These are phyloP conservation scores for Pygocentrus nattereri DNA, from an alignment of 2,797 vertebrate species.

Conservation along the genomic window DNA sequence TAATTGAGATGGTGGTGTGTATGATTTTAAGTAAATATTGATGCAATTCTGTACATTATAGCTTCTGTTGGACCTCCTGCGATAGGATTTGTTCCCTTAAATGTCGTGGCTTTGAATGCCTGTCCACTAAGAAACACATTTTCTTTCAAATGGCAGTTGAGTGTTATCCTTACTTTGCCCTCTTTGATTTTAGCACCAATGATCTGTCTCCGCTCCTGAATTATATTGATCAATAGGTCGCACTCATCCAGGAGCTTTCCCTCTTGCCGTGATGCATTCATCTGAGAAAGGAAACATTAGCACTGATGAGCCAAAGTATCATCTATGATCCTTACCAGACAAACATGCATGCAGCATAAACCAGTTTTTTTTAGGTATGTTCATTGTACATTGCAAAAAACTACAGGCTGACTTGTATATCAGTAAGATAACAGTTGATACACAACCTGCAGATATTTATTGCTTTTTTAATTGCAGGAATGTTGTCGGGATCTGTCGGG, in stretches of 20 bases:
- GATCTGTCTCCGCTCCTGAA: constrained; percentile 95
- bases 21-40: background rate
- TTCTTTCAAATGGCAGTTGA: background rate
- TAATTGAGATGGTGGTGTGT: background rate
- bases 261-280: constrained; percentile 95
- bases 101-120: background rate
- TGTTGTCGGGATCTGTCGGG: no score
- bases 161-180: constrained; percentile 89
- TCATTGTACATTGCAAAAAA: no score
- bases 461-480: no score
- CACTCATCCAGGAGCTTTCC: constrained; percentile 95
- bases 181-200: constrained; percentile 98
- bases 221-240: constrained; percentile 95
- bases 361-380: no score
- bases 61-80: background rate
- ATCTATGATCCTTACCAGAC: no score
- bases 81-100: background rate
- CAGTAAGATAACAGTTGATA: no score
- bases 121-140: background rate
- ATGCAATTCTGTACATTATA: background rate
- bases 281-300: constrained; percentile 70
- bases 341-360: no score
- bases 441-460: no score
- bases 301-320: no score
- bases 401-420: no score